Conservation (phyloP, 1,140 invertebrate species). For the Magallana angulata region DNA sequence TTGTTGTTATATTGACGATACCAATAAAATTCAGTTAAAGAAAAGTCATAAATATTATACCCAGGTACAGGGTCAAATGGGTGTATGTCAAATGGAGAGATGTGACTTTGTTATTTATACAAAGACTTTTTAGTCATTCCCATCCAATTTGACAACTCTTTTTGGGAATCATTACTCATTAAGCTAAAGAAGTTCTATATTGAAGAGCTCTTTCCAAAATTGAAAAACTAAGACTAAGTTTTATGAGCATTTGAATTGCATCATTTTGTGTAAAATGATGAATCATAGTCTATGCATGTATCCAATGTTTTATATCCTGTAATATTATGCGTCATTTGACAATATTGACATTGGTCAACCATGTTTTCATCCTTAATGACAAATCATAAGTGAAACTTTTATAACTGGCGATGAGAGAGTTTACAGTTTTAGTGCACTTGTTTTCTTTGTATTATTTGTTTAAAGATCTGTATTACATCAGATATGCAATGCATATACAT, state of each 20-base stretch:
- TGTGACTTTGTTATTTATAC: conserved; percentile 42
- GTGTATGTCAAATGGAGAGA: background rate
- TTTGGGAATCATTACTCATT: background rate
- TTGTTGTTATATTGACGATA: background rate
- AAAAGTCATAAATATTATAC: conserved; percentile 35
- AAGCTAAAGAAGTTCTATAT: conserved; percentile 23
- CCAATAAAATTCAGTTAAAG: conserved; percentile 10
- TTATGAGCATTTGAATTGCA: background rate
- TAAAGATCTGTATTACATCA: background rate
- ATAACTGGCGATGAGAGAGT: background rate
- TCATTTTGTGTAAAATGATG: conserved; percentile 9
- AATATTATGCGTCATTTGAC: conserved; percentile 5
- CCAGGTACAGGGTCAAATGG: conserved; percentile 41
- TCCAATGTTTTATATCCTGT: background rate
- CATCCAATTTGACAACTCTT: conserved; percentile 29
- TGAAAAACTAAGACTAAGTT: background rate
- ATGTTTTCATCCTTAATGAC: conserved; percentile 5
- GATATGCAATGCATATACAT: background rate
- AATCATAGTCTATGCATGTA: conserved; percentile 12
- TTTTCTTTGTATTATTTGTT: background rate
- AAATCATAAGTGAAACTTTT: background rate
- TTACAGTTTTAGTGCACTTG: conserved; percentile 5
- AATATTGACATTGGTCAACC: background rate
- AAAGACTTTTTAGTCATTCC: background rate
- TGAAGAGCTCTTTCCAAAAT: conserved; percentile 10